Base-by-base conservation (phyloP, 2,797 vertebrate species). In the Botia kubotai region DNA sequence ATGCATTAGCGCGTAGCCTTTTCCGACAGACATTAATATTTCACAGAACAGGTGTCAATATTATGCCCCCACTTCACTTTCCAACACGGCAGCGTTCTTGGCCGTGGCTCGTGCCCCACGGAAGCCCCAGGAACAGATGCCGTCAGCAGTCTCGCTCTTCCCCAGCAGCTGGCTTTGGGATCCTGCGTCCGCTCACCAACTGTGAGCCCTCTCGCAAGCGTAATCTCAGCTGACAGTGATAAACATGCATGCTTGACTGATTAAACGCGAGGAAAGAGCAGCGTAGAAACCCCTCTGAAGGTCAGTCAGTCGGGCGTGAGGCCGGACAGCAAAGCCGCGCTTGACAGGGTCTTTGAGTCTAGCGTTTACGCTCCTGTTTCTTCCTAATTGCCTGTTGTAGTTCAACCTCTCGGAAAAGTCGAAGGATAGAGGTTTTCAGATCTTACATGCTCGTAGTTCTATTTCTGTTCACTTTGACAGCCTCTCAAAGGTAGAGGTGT, bases 91-190 rank as follows among this genome's bases (percentile, higher is more conserved):
- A 63, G 21, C 67, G 50, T 79, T 86, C 75, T 84, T 85, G 85
- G 85, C 72, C 10, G 29, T n/a, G 75, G 69, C 69, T 79, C 4
- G 60, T 4, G 83, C 83, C 81, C 81, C 72, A 79, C n/a, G 75
- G 81, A 86, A 81, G 75, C 85, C 69, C 80, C 68, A n/a, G 72
- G 79, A 86, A 86, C 85, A 86, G 85, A 86, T 86, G 85, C 85
- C 83, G 74, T 85, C 83, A 79, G 83, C 83, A 83, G 81, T 69
- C 83, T 73, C 72, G 50, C 81, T 79, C 83, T 85, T 85, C 81
- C 74, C 68, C 78, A 81, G 85, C 85, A 86, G 81, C 85, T 86
- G 85, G 85, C 83, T 84, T 79, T 76, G 85, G 83, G 85, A 86
- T 77, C 78, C 75, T 43, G 68, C 67, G 57, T 85, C 75, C 81